Conservation (phyloP, 2,113 vertebrate species). For the Rattus rattus region DNA sequence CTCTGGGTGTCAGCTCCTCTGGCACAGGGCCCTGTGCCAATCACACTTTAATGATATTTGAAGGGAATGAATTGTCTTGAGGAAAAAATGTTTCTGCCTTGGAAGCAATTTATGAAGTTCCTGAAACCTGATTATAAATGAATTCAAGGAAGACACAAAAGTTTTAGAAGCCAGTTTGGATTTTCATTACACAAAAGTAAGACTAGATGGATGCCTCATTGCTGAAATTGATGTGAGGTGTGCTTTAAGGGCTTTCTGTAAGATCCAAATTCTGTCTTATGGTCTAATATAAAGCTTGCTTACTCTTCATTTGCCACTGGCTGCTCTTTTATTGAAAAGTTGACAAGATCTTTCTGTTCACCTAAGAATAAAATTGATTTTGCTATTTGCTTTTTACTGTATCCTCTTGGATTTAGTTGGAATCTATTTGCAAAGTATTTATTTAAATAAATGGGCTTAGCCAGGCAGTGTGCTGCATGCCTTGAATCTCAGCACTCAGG, state of each 20-base stretch:
- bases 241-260: constrained; percentile 33
- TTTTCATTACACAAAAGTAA: constrained; percentile 9
- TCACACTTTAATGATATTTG: constrained; percentile 75
- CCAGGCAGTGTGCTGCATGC: no score
- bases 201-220: not conserved
- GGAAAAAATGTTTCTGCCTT: constrained; percentile 69
- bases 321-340: constrained; percentile 30
- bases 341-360: constrained; percentile 13
- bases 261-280: constrained; percentile 20
- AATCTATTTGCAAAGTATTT: constrained; percentile 2
- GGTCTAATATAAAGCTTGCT: constrained; percentile 1
- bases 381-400: constrained; percentile 32
- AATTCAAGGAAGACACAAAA: constrained; percentile 71
- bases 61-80: constrained; percentile 74
- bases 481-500: not conserved
- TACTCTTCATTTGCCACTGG: constrained; percentile 18
- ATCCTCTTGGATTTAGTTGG: constrained; percentile 35
- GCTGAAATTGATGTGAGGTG: constrained; percentile 17
- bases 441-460: not conserved
- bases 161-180: constrained; percentile 39
- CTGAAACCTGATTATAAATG: constrained; percentile 69
- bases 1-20: constrained; percentile 58
- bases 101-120: constrained; percentile 65
- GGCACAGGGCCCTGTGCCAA: constrained; percentile 45
- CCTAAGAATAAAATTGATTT: not conserved